Base-by-base conservation (phyloP, 1,140 invertebrate genomes). In the Hylaeus anthracinus region DNA sequence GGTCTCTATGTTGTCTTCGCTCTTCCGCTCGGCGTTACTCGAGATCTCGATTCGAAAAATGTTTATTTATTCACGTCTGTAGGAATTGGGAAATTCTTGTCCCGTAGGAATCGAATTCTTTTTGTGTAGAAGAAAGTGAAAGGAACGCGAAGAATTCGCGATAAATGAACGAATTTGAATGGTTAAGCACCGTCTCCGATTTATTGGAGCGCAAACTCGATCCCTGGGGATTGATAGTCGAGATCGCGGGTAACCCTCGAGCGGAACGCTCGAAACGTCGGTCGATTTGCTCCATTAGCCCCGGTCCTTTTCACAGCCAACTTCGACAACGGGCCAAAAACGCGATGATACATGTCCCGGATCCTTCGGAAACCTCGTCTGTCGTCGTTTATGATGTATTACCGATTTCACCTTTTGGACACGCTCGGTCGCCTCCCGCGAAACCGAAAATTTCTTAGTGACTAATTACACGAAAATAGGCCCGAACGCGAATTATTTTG, bases 391-490 rank as follows among this genome's bases (percentile, higher is more conserved):
- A 72, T 72, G 77, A 79, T 79, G 8, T 43, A 72, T 65, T 14
- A n/a, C 41, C 70, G 69, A 79, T 65, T 72, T 79, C 70, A 39
- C 26, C 1, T 26, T 51, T 77, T 63, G 45, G 63, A 76, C 74
- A 58, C 74, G 41, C 64, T 66, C 74, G 55, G 39, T 65, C 41
- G 60, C 12, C 43, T 58, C 45, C 53, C 37, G 45, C 61, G 66
- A 58, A 58, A 43, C 48, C 74, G 55, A 72, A 45, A 65, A 60
- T 55, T 37, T 74, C 55, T 15, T 83, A 74, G 74, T 81, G 82
- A 81, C 72, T 81, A 81, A 86, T 86, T 84, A 56, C 37, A 77
- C 43, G 58, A 76, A 82, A 82, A 84, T 84, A 82, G 58, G 69
- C 26, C 8, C 66, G 73, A 78, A 51, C 39, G 26, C 14, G 53